Evolutionary conservation across 1,140 invertebrate genomes (phyloP), one percentile per base, ranked within the genome.

Genomic region (Psix sp.): DNA sequence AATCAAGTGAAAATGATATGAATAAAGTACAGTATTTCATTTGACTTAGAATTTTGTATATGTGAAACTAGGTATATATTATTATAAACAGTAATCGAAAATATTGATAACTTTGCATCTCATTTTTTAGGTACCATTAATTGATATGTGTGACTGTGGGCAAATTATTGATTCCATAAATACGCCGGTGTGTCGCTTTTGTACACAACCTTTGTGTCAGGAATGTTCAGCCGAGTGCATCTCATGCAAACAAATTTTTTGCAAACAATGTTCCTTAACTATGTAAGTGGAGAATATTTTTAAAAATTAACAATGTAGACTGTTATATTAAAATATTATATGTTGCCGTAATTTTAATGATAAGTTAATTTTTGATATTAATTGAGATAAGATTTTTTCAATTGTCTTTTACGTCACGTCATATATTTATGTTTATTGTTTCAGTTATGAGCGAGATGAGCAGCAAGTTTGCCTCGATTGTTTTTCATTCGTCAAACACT

Each of bases 121-220:
- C 29, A 48, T 36, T 36, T 35, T 38, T 17, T 17, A 65, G 60
- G 31, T 15, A 5, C 40, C 60, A 5, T 20, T 33, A n/a, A 46
- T 65, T 13, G 60, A 54, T 39, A 65, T 65, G 60, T 65, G 60
- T 9, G 16, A 54, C 13, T 65, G 60, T 33, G 60, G 60, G 7
- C 39, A 54, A 33, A 14, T 65, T 9, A 65, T 65, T 9, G 17
- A 46, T 14, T 13, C 60, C 0, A 17, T 54, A 24, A 9, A 11
- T 31, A 46, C 38, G 45, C 15, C 46, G 21, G 5, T 31, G 13
- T 63, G 59, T 20, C 5, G 7, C 17, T 63, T 45, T 20, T 63
- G 59, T 14, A n/a, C 13, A 1, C 18, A 38, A 46, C 59, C 59
- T 26, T 18, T 63, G 9, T 63, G 59, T 10, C 26, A 36, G 1